phyloP scores from a whole-genome alignment of 2,888 invertebrate species.

The Melinaea menophilus region DNA sequence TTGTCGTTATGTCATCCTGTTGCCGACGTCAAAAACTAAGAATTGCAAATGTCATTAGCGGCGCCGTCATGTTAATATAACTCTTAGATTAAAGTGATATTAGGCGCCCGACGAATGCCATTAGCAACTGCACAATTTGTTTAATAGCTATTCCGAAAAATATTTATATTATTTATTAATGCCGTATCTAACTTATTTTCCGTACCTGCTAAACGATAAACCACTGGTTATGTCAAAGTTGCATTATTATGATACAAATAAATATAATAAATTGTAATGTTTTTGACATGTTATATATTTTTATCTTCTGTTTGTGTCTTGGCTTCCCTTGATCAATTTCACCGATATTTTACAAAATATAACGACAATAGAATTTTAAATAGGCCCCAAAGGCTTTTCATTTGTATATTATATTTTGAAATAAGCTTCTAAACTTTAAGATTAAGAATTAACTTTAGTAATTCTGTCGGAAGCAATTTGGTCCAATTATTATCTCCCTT shows the following conservation, averaged over 20 bases:
- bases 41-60: too few species aligned
- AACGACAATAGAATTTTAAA: conserved; percentile 1
- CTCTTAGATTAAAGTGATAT: too few species aligned
- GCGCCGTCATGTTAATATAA: too few species aligned
- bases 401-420: conserved; percentile 14
- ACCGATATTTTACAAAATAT: not conserved
- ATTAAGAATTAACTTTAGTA: conserved; percentile 17
- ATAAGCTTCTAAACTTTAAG: conserved; percentile 18
- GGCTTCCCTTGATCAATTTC: not conserved
- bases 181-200: conserved; percentile 25
- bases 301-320: not conserved
- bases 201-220: not conserved
- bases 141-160: too few species aligned
- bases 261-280: not conserved
- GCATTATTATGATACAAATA: not conserved
- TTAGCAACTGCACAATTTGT: too few species aligned
- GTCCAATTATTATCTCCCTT: conserved; percentile 8
- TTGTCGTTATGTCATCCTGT: too few species aligned
- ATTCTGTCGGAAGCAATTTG: conserved; percentile 18
- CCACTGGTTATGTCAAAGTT: not conserved
- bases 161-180: too few species aligned
- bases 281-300: not conserved
- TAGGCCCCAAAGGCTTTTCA: conserved; percentile 9
- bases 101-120: too few species aligned
- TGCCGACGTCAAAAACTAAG: too few species aligned